Percentiles rank a stretch among this genome's conserved stretches.
These are phyloP conservation scores for Struthio camelus DNA, from an alignment of 2,113 vertebrate species.

Conservation along the genomic window DNA sequence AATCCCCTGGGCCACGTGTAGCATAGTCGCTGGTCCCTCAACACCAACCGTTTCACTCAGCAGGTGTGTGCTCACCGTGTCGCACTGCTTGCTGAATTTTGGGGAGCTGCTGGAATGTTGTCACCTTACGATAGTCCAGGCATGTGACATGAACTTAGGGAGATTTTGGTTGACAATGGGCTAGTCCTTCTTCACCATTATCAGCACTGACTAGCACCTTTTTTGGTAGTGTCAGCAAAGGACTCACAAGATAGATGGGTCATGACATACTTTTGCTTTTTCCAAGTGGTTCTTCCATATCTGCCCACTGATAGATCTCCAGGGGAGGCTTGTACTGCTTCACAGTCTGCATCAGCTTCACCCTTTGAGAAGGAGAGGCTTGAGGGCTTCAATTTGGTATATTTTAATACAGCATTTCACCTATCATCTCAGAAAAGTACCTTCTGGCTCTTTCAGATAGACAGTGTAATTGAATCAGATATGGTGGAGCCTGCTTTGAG, in stretches of 20 bases:
- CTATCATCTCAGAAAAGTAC: background rate
- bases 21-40: background rate
- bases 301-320: background rate
- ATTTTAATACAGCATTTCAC: background rate
- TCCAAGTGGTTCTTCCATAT: background rate
- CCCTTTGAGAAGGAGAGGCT: no score
- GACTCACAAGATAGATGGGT: background rate
- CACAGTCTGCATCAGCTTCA: background rate
- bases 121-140: background rate
- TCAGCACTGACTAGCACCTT: background rate
- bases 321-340: background rate
- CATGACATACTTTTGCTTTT: background rate
- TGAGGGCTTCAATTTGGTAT: background rate
- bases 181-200: background rate
- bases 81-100: background rate
- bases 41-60: background rate
- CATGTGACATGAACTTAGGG: background rate
- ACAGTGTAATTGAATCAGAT: background rate
- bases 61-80: background rate
- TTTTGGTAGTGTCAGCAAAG: background rate
- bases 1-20: background rate
- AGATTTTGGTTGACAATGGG: background rate
- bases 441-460: background rate
- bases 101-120: background rate
- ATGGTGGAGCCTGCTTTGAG: background rate